These are phyloP conservation scores for Pandemis corylana DNA, from an alignment of 2,888 invertebrate species.

Conservation along the genomic window DNA sequence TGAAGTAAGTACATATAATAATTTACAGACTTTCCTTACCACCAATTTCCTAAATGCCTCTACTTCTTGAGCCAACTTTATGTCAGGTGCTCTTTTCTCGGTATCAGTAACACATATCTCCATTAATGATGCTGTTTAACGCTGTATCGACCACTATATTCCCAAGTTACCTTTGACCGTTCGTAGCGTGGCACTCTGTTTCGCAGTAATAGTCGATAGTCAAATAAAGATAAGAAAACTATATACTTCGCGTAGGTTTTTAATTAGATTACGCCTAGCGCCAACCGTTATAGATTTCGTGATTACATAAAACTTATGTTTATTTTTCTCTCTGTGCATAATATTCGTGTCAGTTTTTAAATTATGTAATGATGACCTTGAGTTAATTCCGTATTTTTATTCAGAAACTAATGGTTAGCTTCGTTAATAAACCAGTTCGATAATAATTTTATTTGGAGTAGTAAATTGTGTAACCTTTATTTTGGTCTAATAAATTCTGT, in stretches of 20 bases:
- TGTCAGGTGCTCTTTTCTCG: too few relatives aligned
- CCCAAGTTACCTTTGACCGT: slow-evolving; percentile 66
- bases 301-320: slow-evolving; percentile 24
- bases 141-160: slow-evolving; percentile 49
- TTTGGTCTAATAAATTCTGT: slow-evolving; percentile 21
- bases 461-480: slow-evolving; percentile 32
- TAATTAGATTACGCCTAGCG: slow-evolving; percentile 65
- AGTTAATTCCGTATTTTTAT: slow-evolving; percentile 7
- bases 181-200: slow-evolving; percentile 52
- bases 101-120: too few relatives aligned
- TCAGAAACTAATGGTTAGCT: slow-evolving; percentile 22
- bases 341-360: slow-evolving; percentile 14
- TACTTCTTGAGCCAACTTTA: too few relatives aligned
- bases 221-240: slow-evolving; percentile 62
- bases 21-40: too few relatives aligned
- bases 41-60: too few relatives aligned
- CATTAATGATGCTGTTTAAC: slow-evolving; percentile 30
- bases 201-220: slow-evolving; percentile 69
- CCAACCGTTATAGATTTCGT: slow-evolving; percentile 1
- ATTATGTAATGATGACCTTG: slow-evolving; percentile 11
- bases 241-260: slow-evolving; percentile 64
- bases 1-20: too few relatives aligned
- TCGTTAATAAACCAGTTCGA: slow-evolving; percentile 25
- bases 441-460: slow-evolving; percentile 24
- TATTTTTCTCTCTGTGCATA: slow-evolving; percentile 11